Evolutionary conservation across 2,113 vertebrate species (phyloP), one percentile per base, ranked within the genome.

Genomic region (Ochotona princeps): DNA sequence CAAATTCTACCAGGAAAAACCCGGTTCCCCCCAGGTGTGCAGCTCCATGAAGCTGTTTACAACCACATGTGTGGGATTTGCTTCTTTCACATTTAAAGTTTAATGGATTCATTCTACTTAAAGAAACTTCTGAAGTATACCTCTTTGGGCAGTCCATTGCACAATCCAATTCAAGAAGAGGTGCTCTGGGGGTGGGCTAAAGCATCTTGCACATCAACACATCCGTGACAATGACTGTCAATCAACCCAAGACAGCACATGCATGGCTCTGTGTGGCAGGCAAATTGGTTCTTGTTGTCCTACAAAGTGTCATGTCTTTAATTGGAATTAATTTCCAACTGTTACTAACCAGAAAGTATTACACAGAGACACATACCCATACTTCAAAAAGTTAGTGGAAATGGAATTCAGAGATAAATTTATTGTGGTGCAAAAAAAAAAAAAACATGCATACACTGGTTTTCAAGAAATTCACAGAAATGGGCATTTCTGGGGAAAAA

Each of bases 181-280:
- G 35, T 30, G 2, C 63, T 49, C 65, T 1, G 2, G n/a, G 47
- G 63, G 1, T 6, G 14, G 0, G 25, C 14, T 32, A 23, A 35
- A 0, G 7, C 17, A 3, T 0, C 54, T 57, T 18, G 18, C 54
- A 57, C 54, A 57, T 57, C 54, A 18, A 57, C 7, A 57, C 54
- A 57, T 57, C 54, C 0, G 25, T 2, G 76, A 11, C 26, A 3
- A 2, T 9, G 72, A 44, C 54, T 13, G 61, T 82, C 63, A 54
- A 47, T 23, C 51, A 74, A 23, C 35, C 13, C 69, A 69, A 15
- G 7, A 73, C 0, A 0, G 25, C 11, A 44, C 18, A n/a, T 0
- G 9, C 13, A 3, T 0, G 25, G 2, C 30, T 28, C 1, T 10
- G 38, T 51, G 30, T 5, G 35, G 47, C 2, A 9, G 1, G 28